phyloP scores from a whole-genome alignment of 2,113 vertebrate genomes.

The Poicephalus gulielmi region DNA sequence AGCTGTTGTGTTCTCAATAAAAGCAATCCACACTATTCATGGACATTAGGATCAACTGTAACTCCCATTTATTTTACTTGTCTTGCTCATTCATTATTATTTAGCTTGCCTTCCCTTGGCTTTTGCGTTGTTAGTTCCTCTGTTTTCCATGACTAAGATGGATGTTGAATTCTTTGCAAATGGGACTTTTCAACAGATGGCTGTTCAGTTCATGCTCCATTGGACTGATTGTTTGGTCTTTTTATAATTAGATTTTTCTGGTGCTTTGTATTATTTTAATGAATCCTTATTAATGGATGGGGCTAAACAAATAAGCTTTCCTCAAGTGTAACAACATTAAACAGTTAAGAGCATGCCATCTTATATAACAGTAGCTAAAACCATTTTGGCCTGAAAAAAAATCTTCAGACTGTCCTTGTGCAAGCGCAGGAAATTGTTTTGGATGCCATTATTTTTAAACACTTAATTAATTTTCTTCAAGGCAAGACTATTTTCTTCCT shows the following conservation, averaged over 20 bases:
- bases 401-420: not conserved
- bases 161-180: constrained; percentile 41
- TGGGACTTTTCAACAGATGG: constrained; percentile 54
- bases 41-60: not conserved
- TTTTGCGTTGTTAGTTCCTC: not conserved
- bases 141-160: not conserved
- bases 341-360: not conserved
- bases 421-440: not conserved
- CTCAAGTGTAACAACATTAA: not conserved
- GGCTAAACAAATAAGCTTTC: constrained; percentile 29
- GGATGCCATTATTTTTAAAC: constrained; percentile 19
- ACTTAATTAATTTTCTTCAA: constrained; percentile 38
- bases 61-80: not conserved
- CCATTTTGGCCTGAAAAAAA: constrained; percentile 7
- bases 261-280: constrained; percentile 66
- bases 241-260: constrained; percentile 53
- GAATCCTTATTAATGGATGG: constrained; percentile 44
- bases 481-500: constrained; percentile 29
- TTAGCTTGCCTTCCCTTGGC: not conserved
- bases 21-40: not conserved
- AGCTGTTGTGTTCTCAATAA: not conserved
- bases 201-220: constrained; percentile 46
- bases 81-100: not conserved
- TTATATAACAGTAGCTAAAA: not conserved
- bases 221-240: constrained; percentile 49